These are phyloP conservation scores for Lasiurus cinereus DNA, from an alignment of 2,113 vertebrate genomes.

Conservation along the genomic window DNA sequence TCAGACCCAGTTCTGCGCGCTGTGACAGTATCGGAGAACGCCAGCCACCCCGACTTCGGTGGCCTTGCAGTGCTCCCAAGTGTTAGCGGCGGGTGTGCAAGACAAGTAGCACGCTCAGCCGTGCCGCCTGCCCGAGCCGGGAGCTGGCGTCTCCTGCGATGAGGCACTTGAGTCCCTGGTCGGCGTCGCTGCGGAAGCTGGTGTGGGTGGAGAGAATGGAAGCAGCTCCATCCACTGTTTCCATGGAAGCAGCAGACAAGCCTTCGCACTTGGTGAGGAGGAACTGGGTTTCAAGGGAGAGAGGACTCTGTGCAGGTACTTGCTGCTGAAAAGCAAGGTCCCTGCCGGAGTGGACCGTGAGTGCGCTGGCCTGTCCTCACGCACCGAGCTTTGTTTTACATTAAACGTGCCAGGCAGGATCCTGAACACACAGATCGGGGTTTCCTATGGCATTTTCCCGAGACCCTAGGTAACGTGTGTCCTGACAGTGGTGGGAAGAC, in stretches of 20 bases:
- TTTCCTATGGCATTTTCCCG: conserved; percentile 65
- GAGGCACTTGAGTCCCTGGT: conserved; percentile 61
- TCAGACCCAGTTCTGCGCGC: conserved; percentile 12
- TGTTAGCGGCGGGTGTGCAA: background rate
- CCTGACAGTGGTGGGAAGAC: background rate
- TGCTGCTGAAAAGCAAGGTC: conserved; percentile 72
- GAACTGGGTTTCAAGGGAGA: conserved; percentile 74
- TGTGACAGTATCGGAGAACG: background rate
- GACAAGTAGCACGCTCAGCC: conserved; percentile 32
- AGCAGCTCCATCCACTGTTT: conserved; percentile 76
- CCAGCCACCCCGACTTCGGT: background rate
- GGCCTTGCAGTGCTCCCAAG: conserved; percentile 10
- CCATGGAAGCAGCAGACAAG: conserved; percentile 78
- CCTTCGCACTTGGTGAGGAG: conserved; percentile 42
- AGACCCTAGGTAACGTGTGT: background rate
- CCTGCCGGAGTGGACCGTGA: conserved; percentile 67
- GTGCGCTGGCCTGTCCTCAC: conserved; percentile 35
- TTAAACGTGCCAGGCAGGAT: conserved; percentile 39
- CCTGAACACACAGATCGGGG: conserved; percentile 28
- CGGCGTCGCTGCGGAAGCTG: conserved; percentile 69
- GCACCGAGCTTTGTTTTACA: conserved; percentile 55
- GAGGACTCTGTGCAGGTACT: conserved; percentile 78
- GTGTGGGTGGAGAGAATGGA: conserved; percentile 78
- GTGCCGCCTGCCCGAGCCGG: background rate
- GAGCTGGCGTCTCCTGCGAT: conserved; percentile 49